Base-by-base conservation (phyloP, 2,888 invertebrate genomes). In the Eupithecia abbreviata region DNA sequence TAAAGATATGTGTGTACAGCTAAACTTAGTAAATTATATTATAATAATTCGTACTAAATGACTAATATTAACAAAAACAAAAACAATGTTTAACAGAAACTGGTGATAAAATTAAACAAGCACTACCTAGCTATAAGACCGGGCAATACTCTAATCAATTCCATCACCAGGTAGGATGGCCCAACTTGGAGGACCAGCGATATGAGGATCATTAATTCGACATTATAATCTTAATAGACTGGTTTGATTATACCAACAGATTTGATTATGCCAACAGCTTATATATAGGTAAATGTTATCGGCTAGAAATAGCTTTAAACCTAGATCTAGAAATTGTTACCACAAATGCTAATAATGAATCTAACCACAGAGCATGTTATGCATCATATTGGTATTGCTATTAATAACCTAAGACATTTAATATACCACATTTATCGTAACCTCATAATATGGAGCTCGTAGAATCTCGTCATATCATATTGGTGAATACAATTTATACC, bases 271-370 rank as follows among this genome's bases (percentile, higher is more conserved):
- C 42, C 66, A 65, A 65, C 30, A 42, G 42, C 15, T 6, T 66
- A 62, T 51, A 51, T 62, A 30, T 30, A 30, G 30, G 62, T 62
- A 12, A 62, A 62, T 30, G 10, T 62, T 62, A 62, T 62, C 62
- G 62, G 62, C 62, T 30, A 62, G 30, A 30, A 62, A 62, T 30
- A 18, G 62, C 10, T 62, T 10, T 30, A 62, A 62, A 30, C 42
- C 41, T 42, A 42, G 42, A 42, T 42, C 66, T 55, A 65, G 47
- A 73, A 62, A 51, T 67, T 71, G 49, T 42, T 70, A 58, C 82
- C 77, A 82, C 80, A 82, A 77, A 82, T 80, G 81, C 81, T 83
- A 80, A 79, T 83, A 83, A 80, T 81, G 78, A 81, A 58, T 67
- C 66, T 71, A 51, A 75, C 75, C 62, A 62, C 62, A 62, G 62